These are phyloP conservation scores for Dinoponera quadriceps DNA, from an alignment of 1,140 invertebrate species.

Conservation along the genomic window DNA sequence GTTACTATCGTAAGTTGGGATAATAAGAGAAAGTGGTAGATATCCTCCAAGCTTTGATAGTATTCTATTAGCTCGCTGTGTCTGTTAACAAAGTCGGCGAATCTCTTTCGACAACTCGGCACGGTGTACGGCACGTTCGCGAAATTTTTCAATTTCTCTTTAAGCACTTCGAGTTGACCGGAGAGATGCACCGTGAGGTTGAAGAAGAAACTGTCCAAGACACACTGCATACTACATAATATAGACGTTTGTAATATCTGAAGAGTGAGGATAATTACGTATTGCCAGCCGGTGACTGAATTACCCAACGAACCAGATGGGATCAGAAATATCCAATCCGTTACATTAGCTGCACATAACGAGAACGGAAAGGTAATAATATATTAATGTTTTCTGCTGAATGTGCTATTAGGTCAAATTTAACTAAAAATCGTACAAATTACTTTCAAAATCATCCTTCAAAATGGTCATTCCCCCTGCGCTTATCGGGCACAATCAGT, in stretches of 20 bases:
- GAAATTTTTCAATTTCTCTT: conserved; percentile 8
- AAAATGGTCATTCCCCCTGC: too few species aligned
- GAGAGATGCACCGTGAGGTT: conserved; percentile 18
- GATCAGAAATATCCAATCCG: background rate
- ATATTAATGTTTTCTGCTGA: background rate
- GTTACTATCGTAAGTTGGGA: background rate
- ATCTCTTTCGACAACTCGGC: conserved; percentile 25
- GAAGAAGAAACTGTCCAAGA: conserved; percentile 19
- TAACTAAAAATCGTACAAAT: too few species aligned
- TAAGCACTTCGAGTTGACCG: conserved; percentile 39
- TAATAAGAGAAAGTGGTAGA: conserved; percentile 19
- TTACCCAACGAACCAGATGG: conserved; percentile 14
- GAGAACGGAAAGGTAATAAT: background rate
- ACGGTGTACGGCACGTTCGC: background rate
- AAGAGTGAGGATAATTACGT: background rate
- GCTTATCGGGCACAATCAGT: too few species aligned
- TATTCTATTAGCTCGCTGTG: conserved; percentile 25
- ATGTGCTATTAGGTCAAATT: background rate
- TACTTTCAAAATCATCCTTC: too few species aligned
- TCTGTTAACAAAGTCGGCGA: conserved; percentile 24
- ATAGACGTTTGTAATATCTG: background rate
- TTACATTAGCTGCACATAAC: background rate
- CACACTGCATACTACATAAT: background rate
- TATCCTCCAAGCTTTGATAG: conserved; percentile 49
- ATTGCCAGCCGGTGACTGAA: conserved; percentile 10